Conservation (phyloP, 2,797 vertebrate species). For the Acipenser oxyrinchus region DNA sequence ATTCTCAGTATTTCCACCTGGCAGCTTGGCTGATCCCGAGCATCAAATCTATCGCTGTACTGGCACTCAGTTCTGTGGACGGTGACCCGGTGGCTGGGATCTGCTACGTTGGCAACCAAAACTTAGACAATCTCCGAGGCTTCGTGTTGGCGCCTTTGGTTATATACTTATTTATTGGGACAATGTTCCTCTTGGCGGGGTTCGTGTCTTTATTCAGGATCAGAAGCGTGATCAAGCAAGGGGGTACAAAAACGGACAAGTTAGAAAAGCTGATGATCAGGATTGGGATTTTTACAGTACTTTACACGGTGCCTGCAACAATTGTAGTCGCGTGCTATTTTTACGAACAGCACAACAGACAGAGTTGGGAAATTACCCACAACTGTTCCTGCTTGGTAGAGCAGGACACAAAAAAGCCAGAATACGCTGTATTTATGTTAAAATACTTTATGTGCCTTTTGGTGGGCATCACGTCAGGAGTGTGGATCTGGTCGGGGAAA, state of each 20-base stretch:
- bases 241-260: conserved; percentile 92
- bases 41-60: conserved; percentile 83
- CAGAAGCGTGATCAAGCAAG: conserved; percentile 93
- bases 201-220: conserved; percentile 94
- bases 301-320: conserved; percentile 92
- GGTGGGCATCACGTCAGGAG: conserved; percentile 95
- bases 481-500: conserved; percentile 98
- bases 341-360: conserved; percentile 94
- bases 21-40: conserved; percentile 89
- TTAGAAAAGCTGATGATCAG: conserved; percentile 95
- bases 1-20: conserved; percentile 88
- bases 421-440: conserved; percentile 95
- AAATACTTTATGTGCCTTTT: conserved; percentile 99
- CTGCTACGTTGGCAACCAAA: conserved; percentile 90
- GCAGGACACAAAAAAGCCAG: conserved; percentile 75
- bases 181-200: conserved; percentile 91
- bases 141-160: conserved; percentile 84
- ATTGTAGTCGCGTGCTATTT: conserved; percentile 94
- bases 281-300: conserved; percentile 89
- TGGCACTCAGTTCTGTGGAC: conserved; percentile 90
- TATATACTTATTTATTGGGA: conserved; percentile 92
- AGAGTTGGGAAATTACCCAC: conserved; percentile 88
- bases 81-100: conserved; percentile 86
- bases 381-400: conserved; percentile 84
- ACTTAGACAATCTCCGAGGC: conserved; percentile 81